These are phyloP conservation scores for Zaprionus ghesquierei DNA, from an alignment of 1,140 invertebrate species.

Conservation along the genomic window DNA sequence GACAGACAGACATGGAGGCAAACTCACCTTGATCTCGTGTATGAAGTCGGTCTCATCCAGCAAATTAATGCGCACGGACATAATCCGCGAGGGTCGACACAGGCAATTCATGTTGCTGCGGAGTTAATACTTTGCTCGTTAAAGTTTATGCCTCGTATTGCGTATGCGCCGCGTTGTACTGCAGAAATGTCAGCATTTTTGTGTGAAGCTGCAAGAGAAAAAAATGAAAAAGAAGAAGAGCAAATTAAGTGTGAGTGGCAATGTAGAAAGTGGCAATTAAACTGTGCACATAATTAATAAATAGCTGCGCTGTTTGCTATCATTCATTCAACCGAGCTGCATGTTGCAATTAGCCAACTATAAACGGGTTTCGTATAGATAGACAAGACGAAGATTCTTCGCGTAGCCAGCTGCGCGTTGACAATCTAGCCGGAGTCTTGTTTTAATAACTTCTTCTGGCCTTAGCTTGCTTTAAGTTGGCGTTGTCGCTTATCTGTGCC, in stretches of 20 bases:
- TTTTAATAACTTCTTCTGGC: conserved; percentile 74
- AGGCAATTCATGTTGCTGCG: conserved; percentile 79
- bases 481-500: conserved; percentile 55
- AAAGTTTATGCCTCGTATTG: conserved; percentile 21
- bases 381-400: conserved; percentile 12
- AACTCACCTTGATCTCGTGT: conserved; percentile 86
- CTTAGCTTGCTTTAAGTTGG: conserved; percentile 18
- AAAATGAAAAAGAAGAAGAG: conserved; percentile 3
- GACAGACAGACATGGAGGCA: neutral
- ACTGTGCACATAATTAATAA: conserved; percentile 68
- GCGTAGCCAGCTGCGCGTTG: conserved; percentile 2
- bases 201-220: conserved; percentile 42
- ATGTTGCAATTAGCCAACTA: conserved; percentile 62
- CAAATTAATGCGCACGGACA: conserved; percentile 84
- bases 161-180: conserved; percentile 46
- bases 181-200: conserved; percentile 48
- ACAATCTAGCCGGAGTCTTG: conserved; percentile 39
- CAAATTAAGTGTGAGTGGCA: conserved; percentile 6
- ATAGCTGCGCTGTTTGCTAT: conserved; percentile 36
- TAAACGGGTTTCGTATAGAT: conserved; percentile 47
- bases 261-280: conserved; percentile 72
- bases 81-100: conserved; percentile 82
- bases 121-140: conserved; percentile 1
- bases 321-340: conserved; percentile 25
- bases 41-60: conserved; percentile 87